phyloP scores from a whole-genome alignment of 1,140 invertebrate genomes.

The Spodoptera litura region DNA sequence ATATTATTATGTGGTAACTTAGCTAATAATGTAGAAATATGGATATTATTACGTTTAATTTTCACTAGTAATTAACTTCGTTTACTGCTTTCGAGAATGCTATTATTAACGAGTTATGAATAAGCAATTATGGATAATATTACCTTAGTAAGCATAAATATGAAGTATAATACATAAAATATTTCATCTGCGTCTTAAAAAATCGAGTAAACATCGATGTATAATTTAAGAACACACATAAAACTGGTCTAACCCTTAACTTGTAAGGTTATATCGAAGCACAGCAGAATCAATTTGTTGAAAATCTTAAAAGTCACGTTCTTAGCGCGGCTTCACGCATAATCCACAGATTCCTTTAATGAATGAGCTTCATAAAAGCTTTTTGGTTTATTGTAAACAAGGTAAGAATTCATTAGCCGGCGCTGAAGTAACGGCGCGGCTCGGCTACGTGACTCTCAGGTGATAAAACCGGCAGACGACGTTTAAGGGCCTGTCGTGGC shows the following conservation, averaged over 20 bases:
- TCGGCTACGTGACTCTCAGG: slow-evolving; percentile 63
- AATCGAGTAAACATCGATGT: slow-evolving; percentile 30
- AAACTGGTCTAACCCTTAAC: slow-evolving; percentile 45
- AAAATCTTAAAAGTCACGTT: slow-evolving; percentile 64
- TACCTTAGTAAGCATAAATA: neutral
- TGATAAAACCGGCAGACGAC: slow-evolving; percentile 61
- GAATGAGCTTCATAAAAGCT: slow-evolving; percentile 69
- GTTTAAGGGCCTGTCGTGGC: slow-evolving; percentile 58
- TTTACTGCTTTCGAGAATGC: neutral
- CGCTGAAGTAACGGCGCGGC: slow-evolving; percentile 49
- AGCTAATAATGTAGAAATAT: no score
- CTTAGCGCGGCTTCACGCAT: slow-evolving; percentile 63
- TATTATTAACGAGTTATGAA: no score
- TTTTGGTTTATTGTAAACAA: slow-evolving; percentile 74
- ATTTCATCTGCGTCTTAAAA: slow-evolving; percentile 17
- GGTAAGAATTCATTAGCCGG: slow-evolving; percentile 69
- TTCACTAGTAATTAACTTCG: no score
- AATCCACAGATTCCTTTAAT: slow-evolving; percentile 66
- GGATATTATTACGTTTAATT: no score
- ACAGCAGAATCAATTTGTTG: slow-evolving; percentile 51
- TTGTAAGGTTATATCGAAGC: slow-evolving; percentile 50
- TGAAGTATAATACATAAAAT: no score
- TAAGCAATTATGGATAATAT: neutral
- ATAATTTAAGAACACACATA: slow-evolving; percentile 41
- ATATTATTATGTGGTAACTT: no score